Evolutionary conservation across 2,113 vertebrate genomes (phyloP), one percentile per base, ranked within the genome.

Genomic region (Anarrhichthys ocellatus): DNA sequence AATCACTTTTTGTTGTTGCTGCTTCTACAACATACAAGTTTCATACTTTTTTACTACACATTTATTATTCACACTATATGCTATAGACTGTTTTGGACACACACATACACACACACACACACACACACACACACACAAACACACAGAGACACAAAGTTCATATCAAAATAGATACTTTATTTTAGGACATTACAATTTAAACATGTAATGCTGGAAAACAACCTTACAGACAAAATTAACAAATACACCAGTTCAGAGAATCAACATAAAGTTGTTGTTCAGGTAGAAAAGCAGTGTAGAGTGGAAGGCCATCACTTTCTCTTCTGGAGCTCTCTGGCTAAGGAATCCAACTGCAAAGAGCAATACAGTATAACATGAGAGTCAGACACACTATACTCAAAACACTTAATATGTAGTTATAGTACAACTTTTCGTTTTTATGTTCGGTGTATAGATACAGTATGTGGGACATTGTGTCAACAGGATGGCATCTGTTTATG

Each of bases 161-260:
- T 94, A 95, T 91, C 89, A 96, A 96, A 95, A 96, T 91, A 94
- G 75, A 89, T 65, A 77, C 48, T 94, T 95, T 96, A 96, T 95
- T 95, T 46, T 64, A 72, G 64, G 64, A 81, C 63, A 91, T 68
- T 36, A 36, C 62, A 18, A 61, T 38, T 78, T 66, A 24, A 80
- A 82, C 29, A 84, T 59, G 5, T 18, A 73, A 73, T 72, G 44
- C 36, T 59, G 36, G 20, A 77, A 80, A 72, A 82, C 29, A 58
- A 29, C 79, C 54, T 27, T 54, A 74, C 65, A 63, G 32, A 70
- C 29, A 76, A 58, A 70, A 56, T 10, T 6, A 42, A 82, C 34
- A 81, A 73, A 48, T 17, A 46, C 4, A 71, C 13, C 11, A 64
- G 29, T 85, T 22, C 13, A 78, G 18, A 81, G 62, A 36, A 89